Percentiles rank a stretch among this genome's conserved stretches.
Conservation (phyloP, 1,140 invertebrate species). For the Hyles vespertilio region DNA sequence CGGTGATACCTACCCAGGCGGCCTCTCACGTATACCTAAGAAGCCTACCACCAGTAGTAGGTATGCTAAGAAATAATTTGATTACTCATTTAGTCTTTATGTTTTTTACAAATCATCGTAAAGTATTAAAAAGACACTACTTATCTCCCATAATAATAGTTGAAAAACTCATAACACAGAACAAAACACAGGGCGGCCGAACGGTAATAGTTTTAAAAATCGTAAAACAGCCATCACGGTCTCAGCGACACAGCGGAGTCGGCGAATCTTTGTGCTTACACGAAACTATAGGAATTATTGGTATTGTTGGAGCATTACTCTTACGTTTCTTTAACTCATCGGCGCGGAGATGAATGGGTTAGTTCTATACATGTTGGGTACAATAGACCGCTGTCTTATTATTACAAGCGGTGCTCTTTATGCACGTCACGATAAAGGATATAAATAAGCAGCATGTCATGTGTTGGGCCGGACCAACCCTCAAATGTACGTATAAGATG, state of each 20-base stretch:
- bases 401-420: conserved; percentile 59
- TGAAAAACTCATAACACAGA: not conserved
- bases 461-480: conserved; percentile 20
- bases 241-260: conserved; percentile 6
- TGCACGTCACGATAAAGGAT: conserved; percentile 51
- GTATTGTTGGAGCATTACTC: conserved; percentile 52
- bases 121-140: too few species aligned
- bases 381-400: conserved; percentile 54
- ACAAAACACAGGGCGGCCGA: not conserved
- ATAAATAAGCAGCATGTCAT: conserved; percentile 61
- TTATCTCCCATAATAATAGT: not conserved
- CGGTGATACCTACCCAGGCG: too few species aligned
- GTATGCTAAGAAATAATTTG: not conserved
- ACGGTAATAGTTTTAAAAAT: conserved; percentile 6
- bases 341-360: conserved; percentile 53
- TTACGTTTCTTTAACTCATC: conserved; percentile 36
- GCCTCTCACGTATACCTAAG: too few species aligned
- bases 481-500: not conserved
- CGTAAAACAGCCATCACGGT: conserved; percentile 12
- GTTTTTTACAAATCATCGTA: too few species aligned
- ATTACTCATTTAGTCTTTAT: not conserved
- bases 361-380: conserved; percentile 40
- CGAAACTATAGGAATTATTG: conserved; percentile 45
- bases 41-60: too few species aligned
- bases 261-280: conserved; percentile 28